Base-by-base conservation (phyloP, 2,113 vertebrate species). In the Podarcis cretensis region DNA sequence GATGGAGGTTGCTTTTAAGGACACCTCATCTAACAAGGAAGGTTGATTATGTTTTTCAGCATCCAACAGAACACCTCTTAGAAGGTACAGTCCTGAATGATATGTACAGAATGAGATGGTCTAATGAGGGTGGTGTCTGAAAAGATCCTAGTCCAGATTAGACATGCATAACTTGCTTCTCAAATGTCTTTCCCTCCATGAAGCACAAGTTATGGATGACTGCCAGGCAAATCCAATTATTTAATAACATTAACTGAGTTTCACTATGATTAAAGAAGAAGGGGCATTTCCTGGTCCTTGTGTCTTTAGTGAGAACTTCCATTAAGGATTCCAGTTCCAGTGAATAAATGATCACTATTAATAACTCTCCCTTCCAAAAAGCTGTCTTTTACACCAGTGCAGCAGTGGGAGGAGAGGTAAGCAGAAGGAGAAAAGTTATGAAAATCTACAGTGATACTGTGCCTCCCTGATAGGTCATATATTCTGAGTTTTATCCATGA, bases 221-320 rank as follows among this genome's bases (percentile, higher is more conserved):
- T 90, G 48, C 40, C 75, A 69, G 66, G 21, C 35, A 77, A 86
- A 71, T 89, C 40, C 79, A 25, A 35, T 0, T 12, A 75, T 86
- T 66, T 30, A 57, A 74, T 83, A 85, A 66, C 48, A 54, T 54
- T 2, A 1, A 65, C 79, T 78, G 32, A 83, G 57, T 57, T 37
- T 89, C n/a, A 37, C 25, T 77, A 78, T 76, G 81, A 84, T 84
- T 84, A 79, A 57, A 84, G 65, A 76, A 83, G 87, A 79, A 59
- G n/a, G 66, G 25, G 21, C 40, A 59, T 32, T 73, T 81, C 81
- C 86, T 48, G 54, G 63, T 82, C 66, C 40, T 37, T 14, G 57
- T 74, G 16, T 30, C 27, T 69, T 93, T 78, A 87, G 35, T 78
- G 74, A 74, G 74, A 83, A 88, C 27, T 66, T 48, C 37, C 71